Conservation (phyloP, 2,888 invertebrate genomes). For the Zootermopsis nevadensis region DNA sequence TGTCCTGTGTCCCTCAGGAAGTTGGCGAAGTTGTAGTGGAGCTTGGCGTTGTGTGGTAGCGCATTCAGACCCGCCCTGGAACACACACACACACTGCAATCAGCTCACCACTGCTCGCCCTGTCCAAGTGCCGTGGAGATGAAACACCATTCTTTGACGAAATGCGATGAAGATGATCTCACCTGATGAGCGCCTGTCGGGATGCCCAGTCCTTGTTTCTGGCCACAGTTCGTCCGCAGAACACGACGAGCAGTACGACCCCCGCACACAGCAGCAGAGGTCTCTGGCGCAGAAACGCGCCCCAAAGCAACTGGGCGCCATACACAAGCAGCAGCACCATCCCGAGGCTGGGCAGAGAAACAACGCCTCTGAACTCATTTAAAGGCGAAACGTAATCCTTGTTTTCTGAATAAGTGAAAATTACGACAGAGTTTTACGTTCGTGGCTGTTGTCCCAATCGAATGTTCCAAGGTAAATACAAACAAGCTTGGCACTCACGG, state of each 20-base stretch:
- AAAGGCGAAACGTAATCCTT: too few species aligned
- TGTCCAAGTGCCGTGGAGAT: conserved; percentile 72
- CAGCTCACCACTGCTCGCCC: conserved; percentile 56
- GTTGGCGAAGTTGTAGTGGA: conserved; percentile 92
- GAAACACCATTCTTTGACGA: conserved; percentile 66
- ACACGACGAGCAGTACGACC: conserved; percentile 70
- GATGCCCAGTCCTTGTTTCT: conserved; percentile 84
- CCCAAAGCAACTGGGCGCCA: conserved; percentile 77
- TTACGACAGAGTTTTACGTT: too few species aligned
- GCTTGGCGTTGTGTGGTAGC: conserved; percentile 87
- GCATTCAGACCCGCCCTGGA: conserved; percentile 81
- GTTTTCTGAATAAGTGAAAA: too few species aligned
- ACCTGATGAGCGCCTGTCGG: conserved; percentile 82
- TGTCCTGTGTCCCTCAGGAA: conserved; percentile 81
- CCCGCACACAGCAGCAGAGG: conserved; percentile 63
- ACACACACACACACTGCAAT: neutral
- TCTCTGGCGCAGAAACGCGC: conserved; percentile 56
- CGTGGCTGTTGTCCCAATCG: too few species aligned
- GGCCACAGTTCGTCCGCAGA: conserved; percentile 74
- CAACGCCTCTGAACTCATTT: neutral
- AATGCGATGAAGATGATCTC: conserved; percentile 54
- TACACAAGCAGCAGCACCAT: conserved; percentile 81
- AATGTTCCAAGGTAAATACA: too few species aligned
- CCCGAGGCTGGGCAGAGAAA: conserved; percentile 73
- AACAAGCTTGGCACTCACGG: too few species aligned